Conservation (phyloP, 2,113 vertebrate species). For the Rhinopomastus cyanomelas region DNA sequence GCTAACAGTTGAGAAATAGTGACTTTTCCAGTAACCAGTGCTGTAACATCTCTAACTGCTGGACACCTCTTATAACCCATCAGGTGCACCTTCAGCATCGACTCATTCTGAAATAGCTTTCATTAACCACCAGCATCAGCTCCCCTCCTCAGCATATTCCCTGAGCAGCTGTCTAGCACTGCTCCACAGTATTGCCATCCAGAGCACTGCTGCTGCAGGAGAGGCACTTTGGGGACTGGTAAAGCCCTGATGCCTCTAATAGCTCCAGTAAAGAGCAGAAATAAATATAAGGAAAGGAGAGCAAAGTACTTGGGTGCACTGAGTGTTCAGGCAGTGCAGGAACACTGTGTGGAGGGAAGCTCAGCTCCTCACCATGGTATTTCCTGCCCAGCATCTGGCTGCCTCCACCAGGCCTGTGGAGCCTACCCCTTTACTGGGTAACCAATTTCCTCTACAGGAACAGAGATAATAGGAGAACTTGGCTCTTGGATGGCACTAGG, state of each 20-base stretch:
- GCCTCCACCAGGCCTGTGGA: background rate
- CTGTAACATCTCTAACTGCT: background rate
- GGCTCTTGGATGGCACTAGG: too few relatives aligned
- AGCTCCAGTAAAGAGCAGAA: background rate
- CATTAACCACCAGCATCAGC: background rate
- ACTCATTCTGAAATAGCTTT: background rate
- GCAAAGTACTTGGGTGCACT: background rate
- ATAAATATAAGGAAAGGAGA: background rate
- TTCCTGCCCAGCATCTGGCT: background rate
- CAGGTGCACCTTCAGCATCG: background rate
- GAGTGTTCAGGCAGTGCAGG: background rate
- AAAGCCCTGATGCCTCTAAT: background rate
- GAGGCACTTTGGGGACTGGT: background rate
- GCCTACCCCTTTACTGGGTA: too few relatives aligned
- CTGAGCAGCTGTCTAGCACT: background rate
- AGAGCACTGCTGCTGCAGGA: background rate
- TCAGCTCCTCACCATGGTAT: background rate
- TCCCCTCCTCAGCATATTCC: background rate
- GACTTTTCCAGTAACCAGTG: background rate
- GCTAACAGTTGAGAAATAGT: background rate
- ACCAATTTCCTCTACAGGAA: too few relatives aligned
- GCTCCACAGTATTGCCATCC: background rate
- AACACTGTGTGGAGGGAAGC: rapidly evolving
- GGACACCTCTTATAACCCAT: background rate
- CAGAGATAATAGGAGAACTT: too few relatives aligned